These are phyloP conservation scores for Steatocranus sp. DNA, from an alignment of 2,797 vertebrate species.

Conservation along the genomic window DNA sequence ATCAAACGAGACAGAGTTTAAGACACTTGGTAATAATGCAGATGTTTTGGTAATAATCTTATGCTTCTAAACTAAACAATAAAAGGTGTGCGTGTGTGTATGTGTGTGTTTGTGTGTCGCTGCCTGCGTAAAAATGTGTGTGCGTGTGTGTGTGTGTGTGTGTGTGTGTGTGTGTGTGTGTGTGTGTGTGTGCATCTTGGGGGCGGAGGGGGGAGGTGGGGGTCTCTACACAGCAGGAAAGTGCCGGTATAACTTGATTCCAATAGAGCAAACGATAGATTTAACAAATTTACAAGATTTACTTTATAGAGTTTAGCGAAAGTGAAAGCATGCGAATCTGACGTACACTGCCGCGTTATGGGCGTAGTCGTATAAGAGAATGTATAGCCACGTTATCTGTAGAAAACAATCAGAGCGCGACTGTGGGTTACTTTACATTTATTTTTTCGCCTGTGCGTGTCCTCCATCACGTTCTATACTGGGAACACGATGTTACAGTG, in stretches of 20 bases:
- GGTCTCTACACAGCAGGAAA: neutral
- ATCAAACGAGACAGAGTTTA: neutral
- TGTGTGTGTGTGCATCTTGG: too few species aligned
- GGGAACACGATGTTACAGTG: constrained; percentile 53
- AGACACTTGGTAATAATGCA: neutral
- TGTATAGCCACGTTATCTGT: neutral
- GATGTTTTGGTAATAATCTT: neutral
- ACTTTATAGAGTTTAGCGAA: neutral
- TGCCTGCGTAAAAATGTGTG: neutral
- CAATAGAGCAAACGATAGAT: neutral
- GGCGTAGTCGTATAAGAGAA: constrained; percentile 2
- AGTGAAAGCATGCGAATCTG: neutral
- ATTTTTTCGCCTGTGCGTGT: neutral
- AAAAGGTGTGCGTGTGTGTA: too few species aligned
- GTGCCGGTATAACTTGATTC: neutral
- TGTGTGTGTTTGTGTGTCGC: neutral
- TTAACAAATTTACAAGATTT: neutral
- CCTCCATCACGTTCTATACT: neutral
- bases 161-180: neutral
- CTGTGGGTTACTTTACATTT: neutral
- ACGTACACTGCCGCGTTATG: neutral
- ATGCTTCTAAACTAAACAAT: neutral
- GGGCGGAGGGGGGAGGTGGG: neutral
- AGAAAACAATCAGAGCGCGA: neutral
- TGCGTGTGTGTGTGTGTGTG: neutral